Base-by-base conservation (phyloP, 2,888 invertebrate genomes). In the Thymelicus acteon region DNA sequence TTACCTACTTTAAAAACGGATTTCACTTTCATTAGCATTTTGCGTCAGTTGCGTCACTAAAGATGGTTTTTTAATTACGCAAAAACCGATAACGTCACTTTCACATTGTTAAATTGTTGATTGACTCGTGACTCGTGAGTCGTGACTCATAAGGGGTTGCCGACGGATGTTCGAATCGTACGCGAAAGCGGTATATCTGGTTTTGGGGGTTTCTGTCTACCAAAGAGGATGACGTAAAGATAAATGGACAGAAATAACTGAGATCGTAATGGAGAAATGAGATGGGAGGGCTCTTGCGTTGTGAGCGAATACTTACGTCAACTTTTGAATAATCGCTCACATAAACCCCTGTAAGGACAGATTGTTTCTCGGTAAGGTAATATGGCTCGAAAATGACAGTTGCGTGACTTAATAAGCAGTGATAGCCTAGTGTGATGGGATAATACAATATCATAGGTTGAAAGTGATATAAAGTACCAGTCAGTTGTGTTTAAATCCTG, bases 151-250 rank as follows among this genome's bases (percentile, higher is more conserved):
- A 13, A 12, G 44, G 61, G 61, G 47, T 57, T 57, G 62, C 57
- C 68, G 62, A 62, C 54, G 62, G 62, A 40, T 24, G 49, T 40
- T 49, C 31, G 31, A 31, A 31, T 68, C 4, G 57, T 62, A 44
- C 52, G 52, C 57, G 69, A 70, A 70, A 70, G 69, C 64, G 7
- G 69, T 70, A 15, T 31, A 40, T 58, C 69, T 60, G 69, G 69
- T 70, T 70, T 68, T 47, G 47, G 54, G 13, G 44, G 62, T 63
- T 58, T 63, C 58, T 37, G 40, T 61, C 52, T 64, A 58, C 63
- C 39, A 69, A 48, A 58, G 60, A 70, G 63, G 70, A 60, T 48
- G 24, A 63, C 69, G 57, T 70, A 37, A 49, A 57, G 58, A 63
- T 63, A 64, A 70, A 68, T 57, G 68, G 54, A 44, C 68, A 67